A percentile compares a stretch with the other conserved stretches of the same genome.
Evolutionary conservation across 2,113 vertebrate genomes (phyloP).

Genomic region (Hippocampus guttulatus): DNA sequence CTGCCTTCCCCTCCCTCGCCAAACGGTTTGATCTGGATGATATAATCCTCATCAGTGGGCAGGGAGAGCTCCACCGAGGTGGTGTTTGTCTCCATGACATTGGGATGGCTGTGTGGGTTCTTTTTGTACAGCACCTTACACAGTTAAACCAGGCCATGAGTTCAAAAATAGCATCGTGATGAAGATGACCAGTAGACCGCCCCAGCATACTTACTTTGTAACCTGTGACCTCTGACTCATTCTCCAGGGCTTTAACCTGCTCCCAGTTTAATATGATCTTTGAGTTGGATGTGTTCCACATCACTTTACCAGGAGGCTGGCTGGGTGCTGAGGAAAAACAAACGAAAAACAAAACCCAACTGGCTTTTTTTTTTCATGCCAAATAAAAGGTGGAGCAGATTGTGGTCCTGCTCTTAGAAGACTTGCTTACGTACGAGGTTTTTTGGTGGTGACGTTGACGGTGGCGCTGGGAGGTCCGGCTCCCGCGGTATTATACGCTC

Average conservation of each 20-base stretch:
- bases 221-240: conserved; percentile 96
- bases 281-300: conserved; percentile 94
- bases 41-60: conserved; percentile 89
- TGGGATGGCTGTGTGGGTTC: conserved; percentile 83
- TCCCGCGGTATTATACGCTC: conserved; percentile 89
- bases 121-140: conserved; percentile 89
- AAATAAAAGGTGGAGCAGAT: conserved; percentile 4
- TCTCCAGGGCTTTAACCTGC: conserved; percentile 93
- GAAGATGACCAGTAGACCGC: conserved; percentile 15
- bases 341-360: background rate
- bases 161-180: background rate
- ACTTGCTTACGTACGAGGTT: conserved; percentile 80
- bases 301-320: conserved; percentile 89
- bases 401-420: background rate
- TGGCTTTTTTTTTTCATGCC: background rate
- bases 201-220: conserved; percentile 83
- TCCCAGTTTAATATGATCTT: conserved; percentile 98
- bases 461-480: conserved; percentile 81
- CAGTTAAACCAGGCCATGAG: background rate
- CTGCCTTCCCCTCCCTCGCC: conserved; percentile 95
- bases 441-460: conserved; percentile 87
- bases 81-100: conserved; percentile 89
- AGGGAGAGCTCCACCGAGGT: conserved; percentile 92
- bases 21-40: conserved; percentile 90
- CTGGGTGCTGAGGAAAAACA: conserved; percentile 79